Evolutionary conservation across 2,888 invertebrate genomes (phyloP).

Genomic region (Apotomis capreana): DNA sequence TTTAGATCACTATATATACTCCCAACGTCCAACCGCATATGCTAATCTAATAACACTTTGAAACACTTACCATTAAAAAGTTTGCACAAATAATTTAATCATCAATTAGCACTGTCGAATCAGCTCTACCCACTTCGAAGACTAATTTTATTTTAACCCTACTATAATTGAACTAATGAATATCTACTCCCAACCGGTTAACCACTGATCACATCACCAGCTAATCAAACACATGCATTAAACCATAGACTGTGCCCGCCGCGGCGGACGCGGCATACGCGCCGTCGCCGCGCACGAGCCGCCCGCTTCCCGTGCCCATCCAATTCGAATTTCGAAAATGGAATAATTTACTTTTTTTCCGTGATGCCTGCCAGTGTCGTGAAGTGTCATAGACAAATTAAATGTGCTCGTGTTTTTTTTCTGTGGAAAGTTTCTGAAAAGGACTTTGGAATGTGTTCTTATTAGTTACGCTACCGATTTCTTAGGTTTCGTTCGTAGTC

Average conservation of each 20-base stretch:
- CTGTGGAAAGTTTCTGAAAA: slow-evolving; percentile 16
- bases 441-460: slow-evolving; percentile 11
- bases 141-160: neutral
- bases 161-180: neutral
- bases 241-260: neutral
- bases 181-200: slow-evolving; percentile 24
- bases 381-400: slow-evolving; percentile 28
- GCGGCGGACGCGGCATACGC: slow-evolving; percentile 44
- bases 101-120: neutral
- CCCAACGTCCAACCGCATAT: too few relatives aligned
- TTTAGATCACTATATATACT: too few relatives aligned
- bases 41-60: too few relatives aligned
- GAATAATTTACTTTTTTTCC: slow-evolving; percentile 34
- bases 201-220: slow-evolving; percentile 17
- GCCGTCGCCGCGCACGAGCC: slow-evolving; percentile 42
- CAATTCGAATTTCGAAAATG: slow-evolving; percentile 35
- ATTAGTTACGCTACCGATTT: neutral
- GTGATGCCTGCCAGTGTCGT: slow-evolving; percentile 33
- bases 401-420: slow-evolving; percentile 6
- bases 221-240: slow-evolving; percentile 30
- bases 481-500: neutral
- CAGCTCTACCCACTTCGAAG: neutral
- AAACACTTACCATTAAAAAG: too few relatives aligned
- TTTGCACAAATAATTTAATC: too few relatives aligned
- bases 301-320: slow-evolving; percentile 37